These are phyloP conservation scores for Arrhamphus sclerolepis DNA, from an alignment of 2,797 vertebrate genomes.

Conservation along the genomic window DNA sequence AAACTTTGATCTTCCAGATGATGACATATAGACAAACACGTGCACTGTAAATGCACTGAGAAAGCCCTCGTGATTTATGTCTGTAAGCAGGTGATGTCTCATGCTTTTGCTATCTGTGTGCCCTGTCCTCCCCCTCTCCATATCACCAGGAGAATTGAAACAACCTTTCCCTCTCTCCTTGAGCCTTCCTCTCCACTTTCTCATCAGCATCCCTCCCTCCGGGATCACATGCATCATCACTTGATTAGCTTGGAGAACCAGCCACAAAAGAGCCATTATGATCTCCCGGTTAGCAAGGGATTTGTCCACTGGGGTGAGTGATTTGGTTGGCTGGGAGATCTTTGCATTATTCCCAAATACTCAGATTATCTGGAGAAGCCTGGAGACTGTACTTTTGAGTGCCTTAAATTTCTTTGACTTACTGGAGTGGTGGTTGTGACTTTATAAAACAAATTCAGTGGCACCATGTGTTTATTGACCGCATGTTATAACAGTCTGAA, in stretches of 20 bases:
- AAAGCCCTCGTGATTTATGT: slow-evolving; percentile 1
- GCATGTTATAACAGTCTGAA: too few species aligned
- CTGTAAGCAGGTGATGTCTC: slow-evolving; percentile 1
- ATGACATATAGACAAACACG: background rate
- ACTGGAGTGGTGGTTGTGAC: too few species aligned
- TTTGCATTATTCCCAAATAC: background rate
- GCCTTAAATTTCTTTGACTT: background rate
- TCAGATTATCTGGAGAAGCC: background rate
- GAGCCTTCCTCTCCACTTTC: slow-evolving; percentile 5
- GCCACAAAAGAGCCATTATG: slow-evolving; percentile 58
- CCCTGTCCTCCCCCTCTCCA: too few species aligned
- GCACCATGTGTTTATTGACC: too few species aligned
- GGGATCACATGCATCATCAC: slow-evolving; percentile 77
- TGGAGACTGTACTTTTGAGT: background rate
- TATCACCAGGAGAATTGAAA: background rate
- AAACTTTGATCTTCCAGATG: background rate
- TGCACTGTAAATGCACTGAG: background rate
- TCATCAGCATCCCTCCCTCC: slow-evolving; percentile 4
- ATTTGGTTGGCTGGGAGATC: background rate
- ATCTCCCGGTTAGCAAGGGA: slow-evolving; percentile 19
- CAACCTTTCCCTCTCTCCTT: slow-evolving; percentile 10
- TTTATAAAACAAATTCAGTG: too few species aligned
- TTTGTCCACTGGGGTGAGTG: slow-evolving; percentile 7
- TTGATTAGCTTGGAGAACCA: slow-evolving; percentile 58
- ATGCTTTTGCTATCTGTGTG: background rate